Conservation (phyloP, 1,140 invertebrate species). For the Drosophila grimshawi region DNA sequence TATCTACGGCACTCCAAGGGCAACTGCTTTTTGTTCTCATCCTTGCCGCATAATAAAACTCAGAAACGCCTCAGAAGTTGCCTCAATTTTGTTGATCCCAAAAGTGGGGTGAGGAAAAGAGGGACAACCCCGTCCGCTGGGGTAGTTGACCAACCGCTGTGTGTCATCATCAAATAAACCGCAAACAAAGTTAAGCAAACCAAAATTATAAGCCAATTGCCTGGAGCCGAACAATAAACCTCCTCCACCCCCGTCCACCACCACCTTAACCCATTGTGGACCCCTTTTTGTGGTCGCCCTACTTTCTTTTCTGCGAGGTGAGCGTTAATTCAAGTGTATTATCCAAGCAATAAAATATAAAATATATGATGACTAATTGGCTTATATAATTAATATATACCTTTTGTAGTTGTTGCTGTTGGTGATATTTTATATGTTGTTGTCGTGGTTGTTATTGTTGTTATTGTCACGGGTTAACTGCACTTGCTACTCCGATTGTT, state of each 20-base stretch:
- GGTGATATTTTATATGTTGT: constrained; percentile 6
- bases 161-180: constrained; percentile 40
- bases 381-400: constrained; percentile 61
- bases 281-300: constrained; percentile 41
- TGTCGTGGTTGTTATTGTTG: constrained; percentile 14
- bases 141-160: constrained; percentile 2
- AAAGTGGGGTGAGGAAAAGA: neutral
- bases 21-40: neutral
- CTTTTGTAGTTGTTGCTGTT: constrained; percentile 23
- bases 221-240: constrained; percentile 10
- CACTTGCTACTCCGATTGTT: constrained; percentile 18
- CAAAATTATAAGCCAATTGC: constrained; percentile 37
- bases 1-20: neutral
- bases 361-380: constrained; percentile 58
- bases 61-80: constrained; percentile 11
- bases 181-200: constrained; percentile 36
- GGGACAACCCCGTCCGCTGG: too few relatives aligned
- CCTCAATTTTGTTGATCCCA: constrained; percentile 9
- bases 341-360: constrained; percentile 64
- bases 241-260: neutral
- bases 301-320: neutral
- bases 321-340: constrained; percentile 56
- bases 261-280: constrained; percentile 5
- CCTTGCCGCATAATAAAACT: constrained; percentile 45
- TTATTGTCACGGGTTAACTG: constrained; percentile 8